These are phyloP conservation scores for Apus apus DNA, from an alignment of 2,113 vertebrate genomes.

Conservation along the genomic window DNA sequence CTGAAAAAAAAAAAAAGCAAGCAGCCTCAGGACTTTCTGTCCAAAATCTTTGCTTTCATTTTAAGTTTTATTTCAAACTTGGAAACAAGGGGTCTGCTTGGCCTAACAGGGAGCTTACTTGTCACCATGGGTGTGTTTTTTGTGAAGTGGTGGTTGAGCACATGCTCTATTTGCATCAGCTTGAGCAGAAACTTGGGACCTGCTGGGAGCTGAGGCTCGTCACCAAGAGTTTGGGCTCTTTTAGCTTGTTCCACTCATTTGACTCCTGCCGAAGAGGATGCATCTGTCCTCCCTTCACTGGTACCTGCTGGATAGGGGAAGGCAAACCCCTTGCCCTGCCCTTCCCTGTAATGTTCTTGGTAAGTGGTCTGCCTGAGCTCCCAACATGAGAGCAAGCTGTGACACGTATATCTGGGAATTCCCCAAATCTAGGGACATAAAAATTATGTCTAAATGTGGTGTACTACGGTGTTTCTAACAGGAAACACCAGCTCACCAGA, in stretches of 20 bases:
- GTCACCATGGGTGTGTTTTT: background rate
- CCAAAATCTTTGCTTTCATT: background rate
- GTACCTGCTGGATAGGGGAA: background rate
- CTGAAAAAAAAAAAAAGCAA: background rate
- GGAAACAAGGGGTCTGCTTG: background rate
- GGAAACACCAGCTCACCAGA: background rate
- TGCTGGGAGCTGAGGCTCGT: background rate
- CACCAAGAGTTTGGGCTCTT: background rate
- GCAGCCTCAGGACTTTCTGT: background rate
- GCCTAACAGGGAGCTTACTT: background rate
- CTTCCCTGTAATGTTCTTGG: background rate
- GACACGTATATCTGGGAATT: background rate
- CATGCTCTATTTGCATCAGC: accelerated
- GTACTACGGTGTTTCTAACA: background rate
- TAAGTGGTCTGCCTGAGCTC: background rate
- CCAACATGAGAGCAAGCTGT: background rate
- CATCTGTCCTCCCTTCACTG: background rate
- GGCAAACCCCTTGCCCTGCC: background rate
- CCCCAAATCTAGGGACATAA: background rate
- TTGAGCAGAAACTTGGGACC: background rate
- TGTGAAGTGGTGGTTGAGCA: background rate
- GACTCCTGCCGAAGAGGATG: background rate
- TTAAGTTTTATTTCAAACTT: background rate
- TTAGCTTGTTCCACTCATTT: background rate
- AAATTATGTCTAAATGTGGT: background rate